phyloP scores from a whole-genome alignment of 2,797 vertebrate species.

The Cyclopterus lumpus region DNA sequence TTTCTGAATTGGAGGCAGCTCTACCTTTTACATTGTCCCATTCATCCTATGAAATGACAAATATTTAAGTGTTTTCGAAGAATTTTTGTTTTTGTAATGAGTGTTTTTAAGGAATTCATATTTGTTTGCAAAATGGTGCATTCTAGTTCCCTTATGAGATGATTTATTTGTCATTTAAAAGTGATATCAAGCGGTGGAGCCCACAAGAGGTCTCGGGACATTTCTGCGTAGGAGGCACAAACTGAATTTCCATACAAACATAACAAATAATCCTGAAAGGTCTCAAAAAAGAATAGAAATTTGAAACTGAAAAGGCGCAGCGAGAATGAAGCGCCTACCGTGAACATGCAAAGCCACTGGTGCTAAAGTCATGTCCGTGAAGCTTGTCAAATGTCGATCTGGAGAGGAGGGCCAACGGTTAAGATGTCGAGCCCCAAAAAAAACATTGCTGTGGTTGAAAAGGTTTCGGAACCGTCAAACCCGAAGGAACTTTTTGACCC shows the following conservation, averaged over 20 bases:
- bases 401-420: not conserved
- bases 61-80: not conserved
- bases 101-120: not conserved
- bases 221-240: constrained; percentile 10
- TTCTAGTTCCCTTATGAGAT: not conserved
- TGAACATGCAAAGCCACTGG: constrained; percentile 42
- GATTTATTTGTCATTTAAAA: not conserved
- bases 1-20: not conserved
- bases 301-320: constrained; percentile 65
- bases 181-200: not conserved
- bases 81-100: not conserved
- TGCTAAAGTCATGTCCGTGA: not conserved
- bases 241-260: constrained; percentile 30
- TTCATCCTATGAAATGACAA: not conserved
- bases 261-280: constrained; percentile 17
- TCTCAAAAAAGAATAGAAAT: constrained; percentile 43
- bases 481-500: not conserved
- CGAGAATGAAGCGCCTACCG: constrained; percentile 35
- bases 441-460: not conserved
- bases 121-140: not conserved
- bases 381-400: not conserved
- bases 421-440: not conserved
- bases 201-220: not conserved
- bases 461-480: not conserved
- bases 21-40: not conserved